Evolutionary conservation across 2,888 invertebrate species (phyloP).

Genomic region (Ethmia dodecea): DNA sequence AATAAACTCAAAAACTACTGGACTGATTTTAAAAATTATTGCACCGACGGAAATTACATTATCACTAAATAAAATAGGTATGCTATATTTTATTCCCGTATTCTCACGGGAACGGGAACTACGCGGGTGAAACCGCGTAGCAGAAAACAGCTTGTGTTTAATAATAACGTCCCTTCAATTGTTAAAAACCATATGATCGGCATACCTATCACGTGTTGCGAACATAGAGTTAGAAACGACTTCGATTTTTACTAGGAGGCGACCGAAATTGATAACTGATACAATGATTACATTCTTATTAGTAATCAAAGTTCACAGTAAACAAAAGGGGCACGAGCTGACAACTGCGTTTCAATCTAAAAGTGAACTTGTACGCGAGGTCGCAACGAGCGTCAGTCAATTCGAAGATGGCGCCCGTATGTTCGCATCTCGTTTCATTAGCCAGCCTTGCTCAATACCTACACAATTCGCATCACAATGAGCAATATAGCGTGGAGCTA

Average conservation of each 20-base stretch:
- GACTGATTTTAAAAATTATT: too few relatives aligned
- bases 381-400: conserved; percentile 44
- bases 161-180: conserved; percentile 1
- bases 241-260: too few relatives aligned
- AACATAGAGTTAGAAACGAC: not conserved
- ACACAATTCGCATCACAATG: conserved; percentile 45
- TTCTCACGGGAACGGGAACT: too few relatives aligned
- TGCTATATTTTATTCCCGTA: too few relatives aligned
- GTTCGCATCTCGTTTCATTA: conserved; percentile 52
- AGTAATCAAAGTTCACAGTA: conserved; percentile 21
- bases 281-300: too few relatives aligned
- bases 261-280: not conserved
- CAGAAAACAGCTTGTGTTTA: too few relatives aligned
- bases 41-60: too few relatives aligned
- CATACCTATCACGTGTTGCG: not conserved
- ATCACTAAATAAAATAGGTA: too few relatives aligned
- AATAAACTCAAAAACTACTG: too few relatives aligned
- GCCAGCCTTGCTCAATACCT: conserved; percentile 56
- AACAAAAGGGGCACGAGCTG: conserved; percentile 30
- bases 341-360: conserved; percentile 49
- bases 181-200: not conserved
- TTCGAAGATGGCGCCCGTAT: conserved; percentile 60
- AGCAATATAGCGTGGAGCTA: conserved; percentile 38
- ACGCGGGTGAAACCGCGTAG: too few relatives aligned
- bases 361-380: conserved; percentile 57